These are phyloP conservation scores for Epiperipatus broadwayi DNA, from an alignment of 2,888 invertebrate species.

Conservation along the genomic window DNA sequence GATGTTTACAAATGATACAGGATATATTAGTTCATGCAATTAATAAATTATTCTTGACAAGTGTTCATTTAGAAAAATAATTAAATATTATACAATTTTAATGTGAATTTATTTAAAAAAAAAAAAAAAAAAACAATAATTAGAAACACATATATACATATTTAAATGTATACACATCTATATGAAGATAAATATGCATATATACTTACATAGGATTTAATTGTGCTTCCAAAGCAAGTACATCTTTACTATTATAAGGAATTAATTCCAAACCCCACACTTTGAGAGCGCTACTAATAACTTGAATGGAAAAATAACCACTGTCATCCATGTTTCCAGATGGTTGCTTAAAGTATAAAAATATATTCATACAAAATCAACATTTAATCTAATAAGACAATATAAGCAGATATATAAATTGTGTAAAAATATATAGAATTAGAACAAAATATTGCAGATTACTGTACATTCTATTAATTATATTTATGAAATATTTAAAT, in stretches of 20 bases:
- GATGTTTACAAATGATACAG: too few relatives aligned
- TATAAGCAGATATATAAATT: constrained; percentile 7
- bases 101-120: too few relatives aligned
- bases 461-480: not conserved
- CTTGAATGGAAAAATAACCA: constrained; percentile 63
- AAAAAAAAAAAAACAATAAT: too few relatives aligned
- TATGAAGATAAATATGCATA: not conserved
- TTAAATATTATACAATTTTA: too few relatives aligned
- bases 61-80: too few relatives aligned
- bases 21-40: too few relatives aligned
- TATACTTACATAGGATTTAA: constrained; percentile 39
- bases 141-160: too few relatives aligned
- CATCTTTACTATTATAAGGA: constrained; percentile 45
- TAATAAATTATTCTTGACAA: too few relatives aligned
- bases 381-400: constrained; percentile 15
- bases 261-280: constrained; percentile 50
- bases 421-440: too few relatives aligned
- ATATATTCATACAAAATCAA: constrained; percentile 8
- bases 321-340: constrained; percentile 60
- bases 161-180: too few relatives aligned
- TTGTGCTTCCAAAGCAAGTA: constrained; percentile 34
- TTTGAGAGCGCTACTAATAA: constrained; percentile 47
- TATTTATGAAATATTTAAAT: not conserved
- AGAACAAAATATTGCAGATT: not conserved
- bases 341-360: constrained; percentile 38